phyloP scores from a whole-genome alignment of 2,113 vertebrate species.

The Alexandromys fortis region DNA sequence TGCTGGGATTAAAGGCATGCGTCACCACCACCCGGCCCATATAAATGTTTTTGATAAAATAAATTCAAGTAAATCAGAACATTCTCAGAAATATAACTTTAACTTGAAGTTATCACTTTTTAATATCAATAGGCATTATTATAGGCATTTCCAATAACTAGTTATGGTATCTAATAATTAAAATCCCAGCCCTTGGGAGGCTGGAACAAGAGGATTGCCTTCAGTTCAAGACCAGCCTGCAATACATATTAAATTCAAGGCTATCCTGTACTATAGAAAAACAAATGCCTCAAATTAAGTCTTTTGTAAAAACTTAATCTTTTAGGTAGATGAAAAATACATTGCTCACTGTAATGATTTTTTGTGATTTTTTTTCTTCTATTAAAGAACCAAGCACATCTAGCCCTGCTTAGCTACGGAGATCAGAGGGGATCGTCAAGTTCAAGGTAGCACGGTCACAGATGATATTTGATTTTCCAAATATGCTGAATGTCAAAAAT shows the following conservation, averaged over 20 bases:
- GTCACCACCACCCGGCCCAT: too few relatives aligned
- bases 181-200: background rate
- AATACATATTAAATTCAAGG: background rate
- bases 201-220: background rate
- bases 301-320: background rate
- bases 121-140: background rate
- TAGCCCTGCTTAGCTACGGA: background rate
- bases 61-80: background rate
- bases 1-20: too few relatives aligned
- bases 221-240: background rate
- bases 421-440: too few relatives aligned
- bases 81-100: background rate
- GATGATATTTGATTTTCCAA: background rate
- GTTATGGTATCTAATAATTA: background rate
- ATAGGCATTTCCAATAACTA: background rate
- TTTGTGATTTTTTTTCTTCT: background rate
- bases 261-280: background rate
- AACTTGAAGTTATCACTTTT: background rate
- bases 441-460: too few relatives aligned
- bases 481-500: background rate
- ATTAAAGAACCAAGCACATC: background rate
- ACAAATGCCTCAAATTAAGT: background rate
- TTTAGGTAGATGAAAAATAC: background rate
- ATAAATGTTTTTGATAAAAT: background rate
- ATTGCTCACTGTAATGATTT: background rate